These are phyloP conservation scores for Platysteira castanea DNA, from an alignment of 2,113 vertebrate genomes.

Conservation along the genomic window DNA sequence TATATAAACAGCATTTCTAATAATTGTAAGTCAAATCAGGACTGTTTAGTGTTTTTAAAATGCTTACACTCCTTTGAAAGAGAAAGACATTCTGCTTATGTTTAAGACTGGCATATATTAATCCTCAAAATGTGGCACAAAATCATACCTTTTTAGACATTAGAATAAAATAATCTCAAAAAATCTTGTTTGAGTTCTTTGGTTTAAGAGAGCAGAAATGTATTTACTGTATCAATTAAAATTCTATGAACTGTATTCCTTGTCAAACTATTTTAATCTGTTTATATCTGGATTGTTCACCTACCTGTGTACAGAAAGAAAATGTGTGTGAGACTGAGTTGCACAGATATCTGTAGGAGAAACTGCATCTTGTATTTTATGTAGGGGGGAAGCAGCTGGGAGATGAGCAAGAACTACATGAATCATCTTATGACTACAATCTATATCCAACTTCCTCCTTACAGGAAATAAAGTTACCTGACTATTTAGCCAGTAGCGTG, in stretches of 20 bases:
- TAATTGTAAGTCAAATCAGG: background rate
- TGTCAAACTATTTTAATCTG: slow-evolving; percentile 6
- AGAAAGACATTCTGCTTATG: background rate
- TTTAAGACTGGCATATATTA: background rate
- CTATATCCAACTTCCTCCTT: slow-evolving; percentile 24
- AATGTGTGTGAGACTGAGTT: slow-evolving; percentile 2
- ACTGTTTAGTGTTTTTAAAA: background rate
- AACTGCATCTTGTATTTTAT: background rate
- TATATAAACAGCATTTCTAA: background rate
- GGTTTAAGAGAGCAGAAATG: background rate
- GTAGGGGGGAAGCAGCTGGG: slow-evolving; percentile 22
- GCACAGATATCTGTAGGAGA: slow-evolving; percentile 1
- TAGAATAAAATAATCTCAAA: background rate
- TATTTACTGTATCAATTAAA: slow-evolving; percentile 16
- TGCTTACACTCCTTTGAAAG: background rate
- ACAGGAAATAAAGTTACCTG: slow-evolving; percentile 49
- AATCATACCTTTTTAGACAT: background rate
- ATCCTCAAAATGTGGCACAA: background rate
- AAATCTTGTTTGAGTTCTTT: background rate
- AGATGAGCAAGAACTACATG: slow-evolving; percentile 36
- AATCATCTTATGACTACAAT: slow-evolving; percentile 47
- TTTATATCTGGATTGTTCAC: background rate
- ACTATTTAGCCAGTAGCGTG: slow-evolving; percentile 25
- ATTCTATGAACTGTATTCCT: background rate
- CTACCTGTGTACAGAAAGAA: slow-evolving; percentile 17